A percentile compares a stretch with the other conserved stretches of the same genome.
Conservation (phyloP, 2,888 invertebrate species). For the Conus canariensis region DNA sequence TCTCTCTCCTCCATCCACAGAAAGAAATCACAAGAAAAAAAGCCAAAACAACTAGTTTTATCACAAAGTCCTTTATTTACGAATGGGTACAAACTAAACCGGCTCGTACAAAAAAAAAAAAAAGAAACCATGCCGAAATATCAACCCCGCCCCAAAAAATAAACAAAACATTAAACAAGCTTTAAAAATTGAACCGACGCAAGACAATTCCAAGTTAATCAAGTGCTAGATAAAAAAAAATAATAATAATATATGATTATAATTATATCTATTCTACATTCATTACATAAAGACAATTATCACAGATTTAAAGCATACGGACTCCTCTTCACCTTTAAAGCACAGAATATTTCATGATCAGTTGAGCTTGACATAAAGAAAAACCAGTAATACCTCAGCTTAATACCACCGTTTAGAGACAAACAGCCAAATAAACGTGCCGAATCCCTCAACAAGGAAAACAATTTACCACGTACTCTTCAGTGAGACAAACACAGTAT, state of each 20-base stretch:
- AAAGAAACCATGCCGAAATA: background rate
- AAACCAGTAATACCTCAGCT: background rate
- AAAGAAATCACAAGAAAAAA: background rate
- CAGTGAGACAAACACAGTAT: too few species aligned
- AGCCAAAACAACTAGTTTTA: background rate
- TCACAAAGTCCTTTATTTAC: constrained; percentile 3
- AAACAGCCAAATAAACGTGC: too few species aligned
- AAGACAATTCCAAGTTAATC: background rate
- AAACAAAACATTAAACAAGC: background rate
- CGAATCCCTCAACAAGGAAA: too few species aligned
- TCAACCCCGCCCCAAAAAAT: background rate
- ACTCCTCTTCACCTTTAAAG: background rate
- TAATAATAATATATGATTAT: background rate
- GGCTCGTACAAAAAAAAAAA: background rate
- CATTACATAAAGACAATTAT: background rate
- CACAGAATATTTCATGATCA: background rate
- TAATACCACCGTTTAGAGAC: background rate
- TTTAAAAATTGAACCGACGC: background rate
- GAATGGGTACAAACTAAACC: background rate
- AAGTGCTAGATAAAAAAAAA: background rate
- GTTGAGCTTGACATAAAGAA: constrained; percentile 1
- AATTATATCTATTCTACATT: background rate
- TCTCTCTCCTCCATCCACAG: background rate
- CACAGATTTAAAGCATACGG: background rate
- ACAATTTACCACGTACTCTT: too few species aligned